Base-by-base conservation (phyloP, 64 coral and sea anemone species). In the Porites lutea region DNA sequence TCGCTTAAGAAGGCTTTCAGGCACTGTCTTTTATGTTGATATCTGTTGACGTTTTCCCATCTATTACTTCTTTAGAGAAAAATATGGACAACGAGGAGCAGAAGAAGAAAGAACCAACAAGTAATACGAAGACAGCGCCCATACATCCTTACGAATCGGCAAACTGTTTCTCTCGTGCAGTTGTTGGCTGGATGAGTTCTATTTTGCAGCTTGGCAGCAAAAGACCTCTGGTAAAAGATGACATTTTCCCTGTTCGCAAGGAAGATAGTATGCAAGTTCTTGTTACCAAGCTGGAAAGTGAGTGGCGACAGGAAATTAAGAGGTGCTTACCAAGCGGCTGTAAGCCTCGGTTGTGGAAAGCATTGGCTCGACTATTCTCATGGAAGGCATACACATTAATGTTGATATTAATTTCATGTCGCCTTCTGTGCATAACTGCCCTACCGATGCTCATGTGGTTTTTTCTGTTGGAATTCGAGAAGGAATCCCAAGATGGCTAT, bases 341-440 rank as follows among this genome's bases (percentile, higher is more conserved):
- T 51, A 50, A 76, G n/a, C 73, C 73, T 76, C 73, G 73, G 4
- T 16, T 76, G 15, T 76, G 73, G 73, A 76, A 19, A 76, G 73
- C 73, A 76, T 76, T 76, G 16, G 19, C 3, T 48, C 14, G 73
- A 8, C 49, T 76, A 48, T 51, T 76, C 19, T 49, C 73, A 15
- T 76, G 73, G 73, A 50, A 51, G 73, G 47, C 10, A 8, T 76
- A 76, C 8, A 52, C 48, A n/a, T 3, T 10, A 4, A 50, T 76
- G 73, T 52, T 76, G 4, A 48, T 76, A 7, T 51, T 76, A 15
- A 76, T 5, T 50, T 4, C 6, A 52, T 48, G 49, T 50, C 46
- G 73, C 2, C 5, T 48, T 52, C 47, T 76, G 46, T 48, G 46
- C 19, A 50, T 2, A 45, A 48, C 51, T 50, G 15, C 51, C 14